These are phyloP conservation scores for Zaprionus kolodkinae DNA, from an alignment of 1,140 invertebrate genomes.

Conservation along the genomic window DNA sequence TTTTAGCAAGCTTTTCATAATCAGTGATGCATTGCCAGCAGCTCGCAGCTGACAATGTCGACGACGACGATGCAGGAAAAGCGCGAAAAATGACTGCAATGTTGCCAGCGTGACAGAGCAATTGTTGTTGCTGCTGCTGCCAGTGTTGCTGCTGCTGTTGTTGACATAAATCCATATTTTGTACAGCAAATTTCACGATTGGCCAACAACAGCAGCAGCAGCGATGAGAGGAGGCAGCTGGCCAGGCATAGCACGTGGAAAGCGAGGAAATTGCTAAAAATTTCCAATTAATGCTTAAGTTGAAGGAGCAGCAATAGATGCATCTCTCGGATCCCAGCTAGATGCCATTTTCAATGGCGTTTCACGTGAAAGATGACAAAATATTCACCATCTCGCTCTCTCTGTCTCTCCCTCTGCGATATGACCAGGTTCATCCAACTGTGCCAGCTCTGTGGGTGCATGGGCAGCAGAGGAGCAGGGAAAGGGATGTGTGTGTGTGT, in stretches of 20 bases:
- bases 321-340: conserved; percentile 48
- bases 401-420: background rate
- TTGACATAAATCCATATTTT: conserved; percentile 82
- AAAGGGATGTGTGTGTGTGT: background rate
- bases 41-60: conserved; percentile 59
- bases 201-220: conserved; percentile 43
- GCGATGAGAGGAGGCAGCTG: background rate
- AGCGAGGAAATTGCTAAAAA: conserved; percentile 70
- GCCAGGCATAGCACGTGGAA: conserved; percentile 43
- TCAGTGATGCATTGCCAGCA: conserved; percentile 81
- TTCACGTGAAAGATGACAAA: conserved; percentile 73
- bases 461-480: too few species aligned
- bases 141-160: conserved; percentile 40
- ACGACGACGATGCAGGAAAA: conserved; percentile 37
- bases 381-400: conserved; percentile 41
- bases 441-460: conserved; percentile 14
- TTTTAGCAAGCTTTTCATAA: conserved; percentile 82
- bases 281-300: conserved; percentile 79
- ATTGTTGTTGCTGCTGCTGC: conserved; percentile 42
- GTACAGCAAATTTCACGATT: conserved; percentile 75
- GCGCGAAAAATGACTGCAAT: conserved; percentile 61
- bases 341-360: conserved; percentile 60
- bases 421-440: conserved; percentile 34
- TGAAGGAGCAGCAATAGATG: conserved; percentile 43
- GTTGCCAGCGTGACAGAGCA: conserved; percentile 45